Percentiles rank a stretch among this genome's conserved stretches.
phyloP scores from a whole-genome alignment of 2,888 invertebrate genomes.

The Altica lythri region DNA sequence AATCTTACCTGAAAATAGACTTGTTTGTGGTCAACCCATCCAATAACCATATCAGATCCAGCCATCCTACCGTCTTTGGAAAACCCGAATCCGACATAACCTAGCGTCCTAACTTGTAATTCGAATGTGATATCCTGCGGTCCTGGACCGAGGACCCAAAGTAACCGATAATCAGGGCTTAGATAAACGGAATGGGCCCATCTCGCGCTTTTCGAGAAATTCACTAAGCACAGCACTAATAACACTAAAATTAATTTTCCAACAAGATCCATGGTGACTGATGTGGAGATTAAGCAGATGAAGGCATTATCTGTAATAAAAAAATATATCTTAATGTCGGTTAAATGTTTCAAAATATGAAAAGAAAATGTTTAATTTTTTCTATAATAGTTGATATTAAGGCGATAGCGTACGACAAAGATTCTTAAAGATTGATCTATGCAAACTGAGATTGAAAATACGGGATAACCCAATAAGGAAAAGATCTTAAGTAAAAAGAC shows the following conservation, averaged over 20 bases:
- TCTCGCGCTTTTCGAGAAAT: constrained; percentile 53
- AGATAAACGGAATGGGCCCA: constrained; percentile 61
- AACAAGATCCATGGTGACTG: constrained; percentile 35
- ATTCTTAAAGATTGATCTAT: too few species aligned
- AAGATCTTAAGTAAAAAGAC: too few species aligned
- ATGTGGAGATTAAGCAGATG: constrained; percentile 26
- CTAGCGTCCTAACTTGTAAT: constrained; percentile 80
- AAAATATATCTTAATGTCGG: too few species aligned
- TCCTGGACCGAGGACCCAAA: constrained; percentile 75
- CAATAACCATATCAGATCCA: constrained; percentile 85
- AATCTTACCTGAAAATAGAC: constrained; percentile 78
- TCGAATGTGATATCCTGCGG: constrained; percentile 80
- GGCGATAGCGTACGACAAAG: too few species aligned
- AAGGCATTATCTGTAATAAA: constrained; percentile 43
- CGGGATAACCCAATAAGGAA: too few species aligned
- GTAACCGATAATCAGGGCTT: constrained; percentile 62
- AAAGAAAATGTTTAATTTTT: too few species aligned
- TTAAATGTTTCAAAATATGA: neutral
- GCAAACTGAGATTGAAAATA: too few species aligned
- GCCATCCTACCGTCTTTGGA: constrained; percentile 78
- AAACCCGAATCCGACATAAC: constrained; percentile 88
- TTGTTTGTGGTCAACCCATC: constrained; percentile 84
- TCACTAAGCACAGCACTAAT: constrained; percentile 43
- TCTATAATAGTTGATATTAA: too few species aligned
- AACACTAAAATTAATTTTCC: constrained; percentile 41